Conservation (phyloP, 1,140 invertebrate species). For the Diuraphis noxia region DNA sequence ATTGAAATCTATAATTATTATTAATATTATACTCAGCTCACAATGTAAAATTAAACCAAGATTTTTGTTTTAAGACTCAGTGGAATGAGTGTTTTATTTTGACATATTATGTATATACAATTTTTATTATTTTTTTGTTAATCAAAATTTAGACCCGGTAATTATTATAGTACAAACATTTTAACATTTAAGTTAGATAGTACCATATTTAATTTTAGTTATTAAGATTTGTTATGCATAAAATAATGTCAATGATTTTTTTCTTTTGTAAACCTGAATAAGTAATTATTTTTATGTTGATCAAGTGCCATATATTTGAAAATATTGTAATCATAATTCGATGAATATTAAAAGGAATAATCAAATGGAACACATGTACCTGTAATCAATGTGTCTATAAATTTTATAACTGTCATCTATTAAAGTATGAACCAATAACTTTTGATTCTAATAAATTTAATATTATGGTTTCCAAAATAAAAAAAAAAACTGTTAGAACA, state of each 20-base stretch:
- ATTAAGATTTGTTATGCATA: constrained; percentile 34
- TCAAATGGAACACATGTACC: neutral
- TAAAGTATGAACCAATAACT: neutral
- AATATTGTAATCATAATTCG: neutral
- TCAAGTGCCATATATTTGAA: constrained; percentile 49
- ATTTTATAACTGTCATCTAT: neutral
- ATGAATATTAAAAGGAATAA: neutral
- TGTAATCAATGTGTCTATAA: neutral
- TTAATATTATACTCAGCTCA: constrained; percentile 34
- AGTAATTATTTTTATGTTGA: constrained; percentile 22
- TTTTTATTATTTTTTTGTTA: constrained; percentile 41
- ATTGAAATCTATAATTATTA: constrained; percentile 27
- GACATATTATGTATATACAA: constrained; percentile 9
- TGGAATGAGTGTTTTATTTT: constrained; percentile 45
- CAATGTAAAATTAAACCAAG: constrained; percentile 24
- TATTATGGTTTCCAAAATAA: neutral
- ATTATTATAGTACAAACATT: constrained; percentile 49
- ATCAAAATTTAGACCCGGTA: constrained; percentile 34
- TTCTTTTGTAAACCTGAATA: neutral
- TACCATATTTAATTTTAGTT: constrained; percentile 38
- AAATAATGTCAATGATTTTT: neutral
- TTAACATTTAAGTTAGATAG: constrained; percentile 33
- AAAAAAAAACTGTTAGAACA: neutral
- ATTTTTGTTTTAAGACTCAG: constrained; percentile 17
- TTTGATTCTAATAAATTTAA: neutral